phyloP scores from a whole-genome alignment of 2,113 vertebrate genomes.

The Morone chrysops region DNA sequence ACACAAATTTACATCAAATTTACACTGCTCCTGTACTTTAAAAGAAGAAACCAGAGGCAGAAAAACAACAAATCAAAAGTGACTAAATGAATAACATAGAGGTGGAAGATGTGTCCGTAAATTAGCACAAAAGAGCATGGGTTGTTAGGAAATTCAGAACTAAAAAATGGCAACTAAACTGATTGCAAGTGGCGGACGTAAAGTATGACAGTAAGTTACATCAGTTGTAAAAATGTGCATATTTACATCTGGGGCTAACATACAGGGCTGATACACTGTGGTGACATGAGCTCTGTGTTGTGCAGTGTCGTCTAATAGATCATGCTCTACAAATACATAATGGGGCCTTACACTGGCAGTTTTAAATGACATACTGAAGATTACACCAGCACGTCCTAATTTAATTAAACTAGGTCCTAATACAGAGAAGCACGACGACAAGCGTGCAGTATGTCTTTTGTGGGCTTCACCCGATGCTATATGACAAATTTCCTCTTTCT shows the following conservation, averaged over 20 bases:
- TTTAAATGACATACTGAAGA: constrained; percentile 48
- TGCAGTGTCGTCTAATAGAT: constrained; percentile 43
- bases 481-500: constrained; percentile 31
- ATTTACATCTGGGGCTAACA: constrained; percentile 65
- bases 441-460: constrained; percentile 37
- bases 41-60: constrained; percentile 45
- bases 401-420: constrained; percentile 51
- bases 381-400: constrained; percentile 44
- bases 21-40: constrained; percentile 54
- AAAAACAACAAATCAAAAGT: constrained; percentile 23
- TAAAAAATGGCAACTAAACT: constrained; percentile 34
- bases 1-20: constrained; percentile 71
- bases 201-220: constrained; percentile 29
- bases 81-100: constrained; percentile 34
- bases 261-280: constrained; percentile 25
- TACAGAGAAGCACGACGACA: constrained; percentile 29
- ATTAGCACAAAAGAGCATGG: constrained; percentile 8
- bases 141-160: constrained; percentile 28
- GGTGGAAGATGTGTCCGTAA: background rate
- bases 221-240: constrained; percentile 50
- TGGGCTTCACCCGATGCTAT: constrained; percentile 14
- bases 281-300: constrained; percentile 36
- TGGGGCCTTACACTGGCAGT: constrained; percentile 34
- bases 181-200: constrained; percentile 27
- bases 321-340: constrained; percentile 49